These are phyloP conservation scores for Chelon auratus DNA, from an alignment of 2,797 vertebrate species.

Conservation along the genomic window DNA sequence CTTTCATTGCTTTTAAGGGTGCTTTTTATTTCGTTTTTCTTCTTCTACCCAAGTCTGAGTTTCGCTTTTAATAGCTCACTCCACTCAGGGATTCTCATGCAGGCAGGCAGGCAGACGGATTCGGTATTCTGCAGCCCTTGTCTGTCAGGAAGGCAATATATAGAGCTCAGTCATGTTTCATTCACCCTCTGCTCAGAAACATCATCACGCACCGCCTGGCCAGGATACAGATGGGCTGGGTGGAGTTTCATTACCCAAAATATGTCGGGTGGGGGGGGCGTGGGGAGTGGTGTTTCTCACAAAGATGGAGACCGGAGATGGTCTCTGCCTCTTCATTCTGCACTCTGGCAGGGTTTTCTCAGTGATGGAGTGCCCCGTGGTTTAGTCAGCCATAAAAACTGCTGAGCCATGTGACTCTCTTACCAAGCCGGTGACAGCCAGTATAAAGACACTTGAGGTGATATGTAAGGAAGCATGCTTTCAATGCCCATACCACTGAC, in stretches of 20 bases:
- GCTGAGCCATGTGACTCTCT: slow-evolving; percentile 45
- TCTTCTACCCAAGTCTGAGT: not conserved
- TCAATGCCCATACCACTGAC: not conserved
- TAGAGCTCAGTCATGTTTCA: slow-evolving; percentile 60
- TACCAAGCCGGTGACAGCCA: slow-evolving; percentile 17
- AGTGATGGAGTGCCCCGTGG: slow-evolving; percentile 33
- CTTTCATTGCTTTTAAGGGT: slow-evolving; percentile 16
- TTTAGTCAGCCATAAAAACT: slow-evolving; percentile 56
- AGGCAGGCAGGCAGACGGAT: slow-evolving; percentile 25
- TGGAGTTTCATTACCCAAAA: slow-evolving; percentile 55
- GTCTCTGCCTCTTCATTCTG: slow-evolving; percentile 42
- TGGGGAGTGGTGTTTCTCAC: slow-evolving; percentile 48
- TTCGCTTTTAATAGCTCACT: not conserved
- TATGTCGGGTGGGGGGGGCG: slow-evolving; percentile 41
- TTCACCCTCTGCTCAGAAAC: slow-evolving; percentile 63
- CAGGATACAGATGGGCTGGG: slow-evolving; percentile 64
- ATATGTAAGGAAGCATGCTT: slow-evolving; percentile 23
- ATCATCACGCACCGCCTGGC: slow-evolving; percentile 53
- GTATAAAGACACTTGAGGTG: slow-evolving; percentile 19
- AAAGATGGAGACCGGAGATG: slow-evolving; percentile 45
- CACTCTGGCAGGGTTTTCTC: slow-evolving; percentile 29
- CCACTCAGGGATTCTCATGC: slow-evolving; percentile 21
- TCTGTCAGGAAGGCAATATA: slow-evolving; percentile 62
- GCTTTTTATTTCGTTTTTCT: not conserved
- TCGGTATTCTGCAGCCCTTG: slow-evolving; percentile 61